phyloP scores from a whole-genome alignment of 2,797 vertebrate genomes.

The Enteromius mattozi region DNA sequence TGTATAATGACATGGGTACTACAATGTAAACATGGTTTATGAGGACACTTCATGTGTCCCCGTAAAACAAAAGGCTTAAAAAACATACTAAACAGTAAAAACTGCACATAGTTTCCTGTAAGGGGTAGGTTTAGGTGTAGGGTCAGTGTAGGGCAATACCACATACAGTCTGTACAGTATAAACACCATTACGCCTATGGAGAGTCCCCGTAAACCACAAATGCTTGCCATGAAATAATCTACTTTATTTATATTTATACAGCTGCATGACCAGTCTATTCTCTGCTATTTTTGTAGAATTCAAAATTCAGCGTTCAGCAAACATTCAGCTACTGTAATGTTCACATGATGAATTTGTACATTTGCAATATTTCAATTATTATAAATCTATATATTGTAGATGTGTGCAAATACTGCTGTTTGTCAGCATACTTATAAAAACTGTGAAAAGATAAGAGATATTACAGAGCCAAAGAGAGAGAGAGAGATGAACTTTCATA shows the following conservation, averaged over 20 bases:
- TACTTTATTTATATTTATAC: not conserved
- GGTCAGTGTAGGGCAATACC: too few relatives aligned
- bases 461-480: not conserved
- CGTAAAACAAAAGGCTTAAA: too few relatives aligned
- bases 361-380: not conserved
- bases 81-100: too few relatives aligned
- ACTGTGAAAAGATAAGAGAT: not conserved
- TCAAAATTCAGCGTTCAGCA: not conserved
- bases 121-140: too few relatives aligned
- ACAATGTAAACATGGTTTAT: too few relatives aligned
- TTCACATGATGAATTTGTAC: not conserved
- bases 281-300: not conserved
- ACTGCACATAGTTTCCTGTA: too few relatives aligned
- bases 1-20: too few relatives aligned
- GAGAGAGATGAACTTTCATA: not conserved
- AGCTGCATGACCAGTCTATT: not conserved
- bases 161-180: too few relatives aligned
- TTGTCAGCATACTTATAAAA: slow-evolving; percentile 11
- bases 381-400: not conserved
- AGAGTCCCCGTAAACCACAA: too few relatives aligned
- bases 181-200: too few relatives aligned
- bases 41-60: too few relatives aligned
- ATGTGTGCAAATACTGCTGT: not conserved
- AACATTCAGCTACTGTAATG: not conserved
- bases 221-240: not conserved